A percentile compares a stretch with the other conserved stretches of the same genome.
Conservation (phyloP, 2,113 vertebrate species). For the Prinia subflava region DNA sequence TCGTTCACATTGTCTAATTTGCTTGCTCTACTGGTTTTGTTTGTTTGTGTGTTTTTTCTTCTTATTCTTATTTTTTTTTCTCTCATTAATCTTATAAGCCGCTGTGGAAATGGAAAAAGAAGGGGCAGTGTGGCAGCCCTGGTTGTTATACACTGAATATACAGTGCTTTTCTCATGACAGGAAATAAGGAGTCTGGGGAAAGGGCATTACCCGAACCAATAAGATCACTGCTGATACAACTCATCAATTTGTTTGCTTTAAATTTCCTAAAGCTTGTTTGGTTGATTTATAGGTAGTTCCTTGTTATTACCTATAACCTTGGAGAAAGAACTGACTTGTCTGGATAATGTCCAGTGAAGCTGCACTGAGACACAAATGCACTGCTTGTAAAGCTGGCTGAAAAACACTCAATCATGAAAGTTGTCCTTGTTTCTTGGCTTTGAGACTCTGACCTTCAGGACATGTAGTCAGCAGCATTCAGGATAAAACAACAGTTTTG, state of each 20-base stretch:
- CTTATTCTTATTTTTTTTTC: not conserved
- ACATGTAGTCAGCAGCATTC: not conserved
- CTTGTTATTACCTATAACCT: not conserved
- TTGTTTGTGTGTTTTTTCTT: not conserved
- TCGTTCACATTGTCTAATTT: not conserved
- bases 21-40: not conserved
- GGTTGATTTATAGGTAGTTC: not conserved
- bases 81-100: not conserved
- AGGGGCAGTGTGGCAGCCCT: not conserved
- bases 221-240: not conserved
- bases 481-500: not conserved
- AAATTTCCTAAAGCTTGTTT: slow-evolving; percentile 1
- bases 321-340: not conserved
- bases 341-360: not conserved
- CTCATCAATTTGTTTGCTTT: not conserved
- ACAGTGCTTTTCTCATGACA: not conserved
- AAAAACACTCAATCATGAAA: not conserved
- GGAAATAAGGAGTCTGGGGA: not conserved
- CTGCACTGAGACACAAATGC: not conserved
- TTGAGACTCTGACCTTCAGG: not conserved
- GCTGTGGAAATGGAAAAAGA: not conserved
- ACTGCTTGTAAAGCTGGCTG: not conserved
- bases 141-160: not conserved
- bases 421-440: not conserved
- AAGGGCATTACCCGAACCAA: not conserved